A percentile compares a stretch with the other conserved stretches of the same genome.
These are phyloP conservation scores for Heteractis magnifica DNA, from an alignment of 92 coral and sea anemone species.

Conservation along the genomic window DNA sequence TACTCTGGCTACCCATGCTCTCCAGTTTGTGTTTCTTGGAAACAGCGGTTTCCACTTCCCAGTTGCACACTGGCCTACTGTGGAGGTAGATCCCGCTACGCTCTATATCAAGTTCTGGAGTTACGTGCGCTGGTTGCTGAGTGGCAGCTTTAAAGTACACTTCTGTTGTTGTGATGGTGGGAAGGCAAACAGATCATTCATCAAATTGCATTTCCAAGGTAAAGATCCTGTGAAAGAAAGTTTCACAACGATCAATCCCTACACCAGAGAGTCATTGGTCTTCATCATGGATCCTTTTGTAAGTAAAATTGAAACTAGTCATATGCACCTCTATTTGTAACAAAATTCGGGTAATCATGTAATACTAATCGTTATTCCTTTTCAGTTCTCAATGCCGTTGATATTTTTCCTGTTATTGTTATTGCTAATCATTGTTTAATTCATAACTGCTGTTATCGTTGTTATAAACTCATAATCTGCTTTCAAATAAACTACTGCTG, in stretches of 20 bases:
- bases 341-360: too few relatives aligned
- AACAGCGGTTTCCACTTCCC: slow-evolving; percentile 54
- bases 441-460: too few relatives aligned
- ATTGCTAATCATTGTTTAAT: too few relatives aligned
- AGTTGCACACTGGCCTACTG: slow-evolving; percentile 54
- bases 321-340: too few relatives aligned
- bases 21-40: slow-evolving; percentile 54
- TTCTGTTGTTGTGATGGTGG: slow-evolving; percentile 62
- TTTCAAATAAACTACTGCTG: too few relatives aligned
- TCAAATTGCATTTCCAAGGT: slow-evolving; percentile 47
- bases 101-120: slow-evolving; percentile 46
- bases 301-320: background rate
- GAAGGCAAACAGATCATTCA: slow-evolving; percentile 43
- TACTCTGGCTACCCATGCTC: slow-evolving; percentile 40
- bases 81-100: slow-evolving; percentile 43
- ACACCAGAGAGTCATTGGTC: background rate
- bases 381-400: too few relatives aligned
- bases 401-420: too few relatives aligned
- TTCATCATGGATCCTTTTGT: background rate
- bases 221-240: slow-evolving; percentile 10
- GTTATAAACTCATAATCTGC: too few relatives aligned
- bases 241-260: background rate
- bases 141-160: slow-evolving; percentile 26
- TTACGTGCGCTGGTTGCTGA: slow-evolving; percentile 34
- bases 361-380: too few relatives aligned